A percentile compares a stretch with the other conserved stretches of the same genome.
Conservation (phyloP, 2,888 invertebrate genomes). For the Euphydryas editha region DNA sequence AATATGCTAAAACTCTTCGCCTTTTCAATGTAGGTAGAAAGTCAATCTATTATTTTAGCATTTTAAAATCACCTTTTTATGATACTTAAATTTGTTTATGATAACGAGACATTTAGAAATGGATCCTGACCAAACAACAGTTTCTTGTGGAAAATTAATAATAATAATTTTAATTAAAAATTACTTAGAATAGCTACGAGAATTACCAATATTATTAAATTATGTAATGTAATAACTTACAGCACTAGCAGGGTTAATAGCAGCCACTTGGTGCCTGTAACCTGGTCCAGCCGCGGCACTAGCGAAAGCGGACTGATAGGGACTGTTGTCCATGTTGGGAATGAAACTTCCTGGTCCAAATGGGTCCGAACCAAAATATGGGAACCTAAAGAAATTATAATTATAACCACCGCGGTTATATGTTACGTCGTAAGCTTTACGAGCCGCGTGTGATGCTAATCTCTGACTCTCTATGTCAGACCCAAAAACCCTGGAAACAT, state of each 20-base stretch:
- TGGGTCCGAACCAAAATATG: conserved; percentile 47
- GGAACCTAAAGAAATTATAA: conserved; percentile 66
- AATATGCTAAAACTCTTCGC: no score
- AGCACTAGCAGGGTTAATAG: conserved; percentile 84
- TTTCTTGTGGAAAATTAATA: no score
- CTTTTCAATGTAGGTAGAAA: no score
- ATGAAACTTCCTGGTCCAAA: conserved; percentile 45
- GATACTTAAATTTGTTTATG: no score
- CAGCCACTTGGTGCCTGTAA: conserved; percentile 82
- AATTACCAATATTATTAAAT: neutral
- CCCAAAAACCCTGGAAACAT: conserved; percentile 67
- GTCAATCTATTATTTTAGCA: no score
- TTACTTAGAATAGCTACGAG: neutral
- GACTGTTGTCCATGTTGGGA: conserved; percentile 46
- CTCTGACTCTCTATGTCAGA: conserved; percentile 62
- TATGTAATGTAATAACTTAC: conserved; percentile 63
- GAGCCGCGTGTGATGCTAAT: conserved; percentile 67
- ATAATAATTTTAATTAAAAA: neutral
- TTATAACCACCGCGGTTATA: conserved; percentile 61
- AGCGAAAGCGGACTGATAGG: conserved; percentile 76
- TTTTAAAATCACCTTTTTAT: no score
- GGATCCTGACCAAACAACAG: no score
- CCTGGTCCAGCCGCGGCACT: conserved; percentile 80
- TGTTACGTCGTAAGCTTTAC: conserved; percentile 70
- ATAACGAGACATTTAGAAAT: no score